Conservation (phyloP, 1,140 invertebrate genomes). For the Myzus persicae region DNA sequence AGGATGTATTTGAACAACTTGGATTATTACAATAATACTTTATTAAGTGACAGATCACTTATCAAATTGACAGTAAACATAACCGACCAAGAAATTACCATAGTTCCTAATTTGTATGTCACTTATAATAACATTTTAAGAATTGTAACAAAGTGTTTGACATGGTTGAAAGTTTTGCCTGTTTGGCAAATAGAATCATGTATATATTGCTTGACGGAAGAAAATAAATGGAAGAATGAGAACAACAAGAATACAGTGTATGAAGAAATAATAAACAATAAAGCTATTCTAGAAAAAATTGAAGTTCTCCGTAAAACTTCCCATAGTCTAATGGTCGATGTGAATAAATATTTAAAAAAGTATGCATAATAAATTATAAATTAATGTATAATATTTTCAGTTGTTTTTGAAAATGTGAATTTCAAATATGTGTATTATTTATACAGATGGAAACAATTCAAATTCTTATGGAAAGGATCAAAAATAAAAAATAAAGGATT, state of each 20-base stretch:
- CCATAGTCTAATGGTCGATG: background rate
- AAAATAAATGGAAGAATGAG: background rate
- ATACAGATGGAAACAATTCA: conserved; percentile 39
- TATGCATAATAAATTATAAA: background rate
- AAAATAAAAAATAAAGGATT: background rate
- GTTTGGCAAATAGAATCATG: conserved; percentile 22
- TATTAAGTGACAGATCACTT: background rate
- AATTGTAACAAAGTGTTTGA: background rate
- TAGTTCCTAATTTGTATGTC: conserved; percentile 16
- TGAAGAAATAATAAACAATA: background rate
- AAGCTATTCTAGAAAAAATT: background rate
- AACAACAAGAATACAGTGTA: background rate
- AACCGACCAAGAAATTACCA: background rate
- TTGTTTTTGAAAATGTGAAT: background rate
- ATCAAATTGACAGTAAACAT: background rate
- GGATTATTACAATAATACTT: background rate
- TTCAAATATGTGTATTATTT: background rate
- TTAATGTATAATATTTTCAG: background rate
- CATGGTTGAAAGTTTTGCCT: background rate
- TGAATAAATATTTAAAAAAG: conserved; percentile 55
- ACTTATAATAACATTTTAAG: conserved; percentile 18
- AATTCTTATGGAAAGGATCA: conserved; percentile 29
- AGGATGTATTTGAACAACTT: conserved; percentile 40
- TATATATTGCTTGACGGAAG: background rate
- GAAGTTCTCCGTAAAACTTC: background rate